Evolutionary conservation across 2,888 invertebrate genomes (phyloP).

Genomic region (Drosophila melanosoma): DNA sequence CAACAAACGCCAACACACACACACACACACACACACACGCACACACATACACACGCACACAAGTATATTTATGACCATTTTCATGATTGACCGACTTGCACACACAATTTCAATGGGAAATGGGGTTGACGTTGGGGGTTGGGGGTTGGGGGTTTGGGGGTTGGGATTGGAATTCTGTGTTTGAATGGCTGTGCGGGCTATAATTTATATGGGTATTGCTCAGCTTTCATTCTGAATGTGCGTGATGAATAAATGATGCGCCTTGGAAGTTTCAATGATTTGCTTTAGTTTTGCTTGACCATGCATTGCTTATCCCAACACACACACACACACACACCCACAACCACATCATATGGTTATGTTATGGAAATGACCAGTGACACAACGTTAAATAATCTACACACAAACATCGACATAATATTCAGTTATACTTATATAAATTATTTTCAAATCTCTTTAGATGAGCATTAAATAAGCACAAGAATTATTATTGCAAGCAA

Average conservation of each 20-base stretch:
- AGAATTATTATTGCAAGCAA: not conserved
- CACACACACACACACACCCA: slow-evolving; percentile 9
- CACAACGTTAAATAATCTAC: slow-evolving; percentile 36
- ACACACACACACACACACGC: slow-evolving; percentile 30
- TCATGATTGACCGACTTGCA: slow-evolving; percentile 71
- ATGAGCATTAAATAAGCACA: not conserved
- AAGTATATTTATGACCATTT: slow-evolving; percentile 70
- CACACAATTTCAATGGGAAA: slow-evolving; percentile 44
- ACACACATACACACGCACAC: slow-evolving; percentile 32
- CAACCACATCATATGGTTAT: slow-evolving; percentile 3
- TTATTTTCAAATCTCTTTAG: slow-evolving; percentile 8
- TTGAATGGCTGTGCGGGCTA: slow-evolving; percentile 12
- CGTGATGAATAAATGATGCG: slow-evolving; percentile 79
- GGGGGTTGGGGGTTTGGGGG: no score
- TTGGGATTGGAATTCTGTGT: not conserved
- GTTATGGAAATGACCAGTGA: slow-evolving; percentile 22
- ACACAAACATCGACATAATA: slow-evolving; percentile 14
- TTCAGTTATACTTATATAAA: slow-evolving; percentile 1
- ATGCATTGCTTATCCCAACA: slow-evolving; percentile 18
- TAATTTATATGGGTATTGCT: slow-evolving; percentile 55
- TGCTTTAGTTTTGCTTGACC: slow-evolving; percentile 63
- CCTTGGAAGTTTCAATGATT: slow-evolving; percentile 69
- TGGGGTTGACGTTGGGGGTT: not conserved
- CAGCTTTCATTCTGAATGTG: slow-evolving; percentile 63
- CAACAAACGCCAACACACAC: slow-evolving; percentile 33